Percentiles rank a stretch among this genome's conserved stretches.
phyloP scores from a whole-genome alignment of 2,888 invertebrate genomes.

The Oscheius sp. region DNA sequence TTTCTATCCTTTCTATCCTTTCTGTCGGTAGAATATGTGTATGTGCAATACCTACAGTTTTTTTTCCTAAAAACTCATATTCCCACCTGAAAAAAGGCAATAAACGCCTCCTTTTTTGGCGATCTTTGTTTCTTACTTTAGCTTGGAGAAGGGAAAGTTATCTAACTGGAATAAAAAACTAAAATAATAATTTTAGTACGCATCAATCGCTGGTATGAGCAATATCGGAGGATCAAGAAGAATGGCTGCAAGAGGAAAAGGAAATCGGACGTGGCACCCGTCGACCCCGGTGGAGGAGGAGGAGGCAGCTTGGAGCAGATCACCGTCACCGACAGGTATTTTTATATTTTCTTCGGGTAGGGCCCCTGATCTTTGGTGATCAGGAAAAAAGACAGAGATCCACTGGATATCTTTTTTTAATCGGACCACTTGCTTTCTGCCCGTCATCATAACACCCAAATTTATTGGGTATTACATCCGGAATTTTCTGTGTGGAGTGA shows the following conservation, averaged over 20 bases:
- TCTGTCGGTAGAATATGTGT: too few relatives aligned
- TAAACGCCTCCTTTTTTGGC: too few relatives aligned
- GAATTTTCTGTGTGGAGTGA: too few relatives aligned
- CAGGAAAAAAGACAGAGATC: neutral
- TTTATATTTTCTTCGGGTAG: neutral
- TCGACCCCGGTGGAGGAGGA: conserved; percentile 16
- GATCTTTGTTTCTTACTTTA: too few relatives aligned
- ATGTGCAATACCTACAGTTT: too few relatives aligned
- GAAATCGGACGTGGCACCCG: conserved; percentile 15
- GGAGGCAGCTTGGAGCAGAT: conserved; percentile 23
- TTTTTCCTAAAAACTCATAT: too few relatives aligned
- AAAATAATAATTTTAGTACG: conserved; percentile 25
- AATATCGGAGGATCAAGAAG: conserved; percentile 53
- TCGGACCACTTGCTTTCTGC: neutral
- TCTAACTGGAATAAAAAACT: too few relatives aligned
- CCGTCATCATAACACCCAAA: conserved; percentile 29
- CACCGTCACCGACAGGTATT: conserved; percentile 30
- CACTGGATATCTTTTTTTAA: neutral
- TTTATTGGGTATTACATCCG: conserved; percentile 31
- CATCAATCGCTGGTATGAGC: conserved; percentile 57
- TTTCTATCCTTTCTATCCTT: neutral
- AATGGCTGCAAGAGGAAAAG: conserved; percentile 47
- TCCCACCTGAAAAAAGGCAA: too few relatives aligned
- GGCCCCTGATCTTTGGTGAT: neutral
- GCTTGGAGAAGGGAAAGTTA: too few relatives aligned